Evolutionary conservation across 2,113 vertebrate species (phyloP), one percentile per base, ranked within the genome.

Genomic region (Odocoileus hemionus): DNA sequence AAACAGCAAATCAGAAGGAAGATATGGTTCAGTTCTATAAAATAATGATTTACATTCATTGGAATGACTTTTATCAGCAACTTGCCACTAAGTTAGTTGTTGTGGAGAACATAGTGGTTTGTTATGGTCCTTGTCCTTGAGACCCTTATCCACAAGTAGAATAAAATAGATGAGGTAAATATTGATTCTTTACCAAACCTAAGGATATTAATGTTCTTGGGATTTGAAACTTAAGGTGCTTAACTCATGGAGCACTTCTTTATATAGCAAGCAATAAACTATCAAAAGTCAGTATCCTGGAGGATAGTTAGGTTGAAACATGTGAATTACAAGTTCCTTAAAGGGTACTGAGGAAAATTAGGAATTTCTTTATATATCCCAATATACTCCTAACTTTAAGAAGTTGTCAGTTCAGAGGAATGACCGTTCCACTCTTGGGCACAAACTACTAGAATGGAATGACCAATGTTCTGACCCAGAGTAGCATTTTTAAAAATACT

Each of bases 401-500:
- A 92, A 93, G 25, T 70, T 93, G 45, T 60, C 57, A 45, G 55
- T 57, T 86, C 58, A 92, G 61, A 70, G 50, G 61, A 82, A 78
- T 43, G 45, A 80, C 84, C 64, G 15, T 94, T 89, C 55, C 33
- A 90, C 28, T 83, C 21, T 90, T 83, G 57, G 50, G 58, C 5
- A 67, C 43, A 96, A 76, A 93, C 17, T 86, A 13, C 21, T 93
- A 36, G 54, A 45, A 57, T 95, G 58, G 89, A 89, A 33, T 76
- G 67, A 58, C 64, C 92, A 67, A 33, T 76, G 19, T 95, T 54
- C 61, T 90, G 61, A 60, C 60, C 30, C 55, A 76, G 45, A 74
- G 45, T n/a, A 52, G 7, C 64, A 67, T 61, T 94, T 96, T 86
- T 74, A 6, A 21, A 94, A 89, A 93, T 94, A n/a, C 92, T 92